These are phyloP conservation scores for Acanthacorydalis orientalis DNA, from an alignment of 2,888 invertebrate genomes.

Conservation along the genomic window DNA sequence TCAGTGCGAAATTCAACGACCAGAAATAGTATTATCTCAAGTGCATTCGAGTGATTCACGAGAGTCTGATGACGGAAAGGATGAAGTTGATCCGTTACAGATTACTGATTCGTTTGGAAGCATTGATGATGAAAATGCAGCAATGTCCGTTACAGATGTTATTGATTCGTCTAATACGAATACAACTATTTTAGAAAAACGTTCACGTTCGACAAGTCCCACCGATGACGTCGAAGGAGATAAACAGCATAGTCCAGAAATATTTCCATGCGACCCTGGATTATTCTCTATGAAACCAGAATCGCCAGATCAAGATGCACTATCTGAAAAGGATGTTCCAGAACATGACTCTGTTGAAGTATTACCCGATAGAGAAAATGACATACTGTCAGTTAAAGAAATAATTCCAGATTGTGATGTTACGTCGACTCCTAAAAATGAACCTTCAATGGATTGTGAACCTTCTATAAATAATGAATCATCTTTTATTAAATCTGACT, in stretches of 20 bases:
- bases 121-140: background rate
- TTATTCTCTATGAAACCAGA: slow-evolving; percentile 1
- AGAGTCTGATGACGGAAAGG: slow-evolving; percentile 7
- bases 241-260: slow-evolving; percentile 3
- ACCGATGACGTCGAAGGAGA: background rate
- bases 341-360: background rate
- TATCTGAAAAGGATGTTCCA: background rate
- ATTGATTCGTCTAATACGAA: background rate
- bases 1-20: slow-evolving; percentile 12
- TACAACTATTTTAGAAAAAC: background rate
- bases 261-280: background rate
- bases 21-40: slow-evolving; percentile 12
- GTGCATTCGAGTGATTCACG: slow-evolving; percentile 11
- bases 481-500: background rate
- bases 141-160: background rate
- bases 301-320: background rate
- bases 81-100: slow-evolving; percentile 12
- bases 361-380: background rate
- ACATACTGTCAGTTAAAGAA: background rate
- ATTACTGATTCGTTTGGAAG: slow-evolving; percentile 7
- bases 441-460: background rate
- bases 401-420: background rate
- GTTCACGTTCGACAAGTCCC: slow-evolving; percentile 2
- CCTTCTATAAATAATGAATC: background rate
- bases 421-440: background rate